Percentiles rank a stretch among this genome's conserved stretches.
Evolutionary conservation across 2,797 vertebrate species (phyloP).

Genomic region (Limnodromus scolopaceus): DNA sequence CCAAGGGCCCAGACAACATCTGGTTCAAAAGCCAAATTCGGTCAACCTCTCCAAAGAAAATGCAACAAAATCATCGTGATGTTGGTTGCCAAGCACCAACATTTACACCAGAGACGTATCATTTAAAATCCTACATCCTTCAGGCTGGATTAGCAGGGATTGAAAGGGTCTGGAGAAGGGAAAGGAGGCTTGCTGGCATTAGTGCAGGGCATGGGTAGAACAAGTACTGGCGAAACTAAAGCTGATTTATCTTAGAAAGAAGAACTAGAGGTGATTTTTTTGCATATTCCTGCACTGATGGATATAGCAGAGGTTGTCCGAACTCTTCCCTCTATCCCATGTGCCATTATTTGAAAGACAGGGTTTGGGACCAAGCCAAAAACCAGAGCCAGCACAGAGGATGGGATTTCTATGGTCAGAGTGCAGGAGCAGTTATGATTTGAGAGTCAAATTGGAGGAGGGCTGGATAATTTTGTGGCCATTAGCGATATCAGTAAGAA

Average conservation of each 20-base stretch:
- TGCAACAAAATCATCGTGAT: not conserved
- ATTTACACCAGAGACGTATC: not conserved
- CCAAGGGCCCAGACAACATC: not conserved
- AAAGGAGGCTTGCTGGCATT: not conserved
- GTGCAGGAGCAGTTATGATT: not conserved
- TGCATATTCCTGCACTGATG: not conserved
- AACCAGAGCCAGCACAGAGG: not conserved
- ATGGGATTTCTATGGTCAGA: not conserved
- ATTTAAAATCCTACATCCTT: slow-evolving; percentile 11
- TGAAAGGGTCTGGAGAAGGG: not conserved
- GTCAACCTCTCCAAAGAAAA: not conserved
- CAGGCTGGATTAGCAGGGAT: not conserved
- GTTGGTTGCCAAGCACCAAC: not conserved
- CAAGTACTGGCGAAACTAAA: not conserved
- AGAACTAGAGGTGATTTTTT: not conserved
- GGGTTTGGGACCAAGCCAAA: not conserved
- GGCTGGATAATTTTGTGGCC: not conserved
- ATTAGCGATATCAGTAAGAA: not conserved
- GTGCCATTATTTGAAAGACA: not conserved
- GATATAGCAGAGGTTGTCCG: not conserved
- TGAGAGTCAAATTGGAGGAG: not conserved
- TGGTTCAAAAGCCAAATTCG: slow-evolving; percentile 22
- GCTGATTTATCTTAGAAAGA: not conserved
- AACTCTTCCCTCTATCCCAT: not conserved
- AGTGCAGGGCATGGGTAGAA: not conserved